phyloP scores from a whole-genome alignment of 2,113 vertebrate species.

The Odocoileus hemionus region DNA sequence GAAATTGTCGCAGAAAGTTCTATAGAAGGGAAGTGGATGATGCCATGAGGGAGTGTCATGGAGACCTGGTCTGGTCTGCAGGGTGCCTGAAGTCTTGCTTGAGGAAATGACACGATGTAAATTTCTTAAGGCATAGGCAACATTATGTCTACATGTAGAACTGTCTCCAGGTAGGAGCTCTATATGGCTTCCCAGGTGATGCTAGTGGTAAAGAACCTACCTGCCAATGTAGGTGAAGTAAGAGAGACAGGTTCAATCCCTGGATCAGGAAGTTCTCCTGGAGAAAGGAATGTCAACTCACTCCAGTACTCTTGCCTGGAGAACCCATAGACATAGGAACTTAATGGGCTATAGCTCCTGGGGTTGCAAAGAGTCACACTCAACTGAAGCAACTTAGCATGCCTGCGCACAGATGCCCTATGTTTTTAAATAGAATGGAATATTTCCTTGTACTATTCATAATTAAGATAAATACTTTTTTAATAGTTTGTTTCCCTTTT shows the following conservation, averaged over 20 bases:
- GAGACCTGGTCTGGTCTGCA: neutral
- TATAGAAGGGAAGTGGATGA: neutral
- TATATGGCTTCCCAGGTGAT: neutral
- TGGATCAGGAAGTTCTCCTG: neutral
- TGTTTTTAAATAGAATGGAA: neutral
- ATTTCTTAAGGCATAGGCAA: neutral
- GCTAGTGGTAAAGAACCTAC: neutral
- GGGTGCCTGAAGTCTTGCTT: neutral
- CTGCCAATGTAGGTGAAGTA: neutral
- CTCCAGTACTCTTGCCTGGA: neutral
- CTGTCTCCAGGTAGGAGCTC: neutral
- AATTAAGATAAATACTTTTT: neutral
- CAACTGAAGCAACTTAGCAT: neutral
- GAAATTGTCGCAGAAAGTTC: neutral
- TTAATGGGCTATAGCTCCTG: neutral
- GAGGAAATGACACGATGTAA: neutral
- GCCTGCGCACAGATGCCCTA: neutral
- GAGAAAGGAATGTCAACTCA: neutral
- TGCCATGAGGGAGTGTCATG: neutral
- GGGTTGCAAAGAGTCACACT: neutral
- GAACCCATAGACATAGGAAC: neutral
- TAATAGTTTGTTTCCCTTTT: neutral
- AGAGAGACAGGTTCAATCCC: neutral
- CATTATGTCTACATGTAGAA: neutral
- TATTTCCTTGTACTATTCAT: neutral